Base-by-base conservation (phyloP, 2,888 invertebrate genomes). In the Troglohyphantes excavatus region DNA sequence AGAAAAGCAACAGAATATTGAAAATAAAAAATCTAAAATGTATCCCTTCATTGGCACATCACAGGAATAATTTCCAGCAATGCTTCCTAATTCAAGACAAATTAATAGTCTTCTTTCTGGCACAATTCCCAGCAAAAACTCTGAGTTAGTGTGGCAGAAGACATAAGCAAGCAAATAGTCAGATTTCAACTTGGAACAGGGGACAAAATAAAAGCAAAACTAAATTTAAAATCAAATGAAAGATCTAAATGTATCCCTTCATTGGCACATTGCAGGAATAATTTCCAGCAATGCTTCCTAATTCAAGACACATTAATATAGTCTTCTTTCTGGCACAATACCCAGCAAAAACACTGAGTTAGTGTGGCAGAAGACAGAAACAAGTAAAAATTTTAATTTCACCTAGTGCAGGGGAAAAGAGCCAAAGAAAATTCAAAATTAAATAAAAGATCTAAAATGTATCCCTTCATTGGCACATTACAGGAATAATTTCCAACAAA, bases 401-500 rank as follows among this genome's bases (percentile, higher is more conserved):
- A n/a, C n/a, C n/a, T n/a, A n/a, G n/a, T n/a, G n/a, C n/a, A n/a
- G 0, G 11, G 19, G 59, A 26, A 26, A 68, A 27, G 1, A n/a
- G 27, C 17, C n/a, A 33, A 9, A 0, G 1, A 67, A 23, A 23
- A 26, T 21, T 67, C 0, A 67, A 23, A 23, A 26, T 21, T 67
- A 11, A 26, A 11, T 26, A 33, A 33, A 17, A 17, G 1, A 29
- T 26, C n/a, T 29, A 19, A 68, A 67, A 23, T 79, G 43, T 67
- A 17, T 79, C 79, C 79, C 79, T 79, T 79, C 79, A 27, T 39
- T 39, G 78, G 78, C 78, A 78, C 78, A 79, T 17, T 17, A 59
- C 26, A 29, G n/a, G 67, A n/a, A n/a, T n/a, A n/a, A n/a, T n/a
- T n/a, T n/a, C n/a, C n/a, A n/a, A n/a, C n/a, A n/a, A n/a, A 33